Conservation (phyloP, 2,113 vertebrate species). For the Chitala chitala region DNA sequence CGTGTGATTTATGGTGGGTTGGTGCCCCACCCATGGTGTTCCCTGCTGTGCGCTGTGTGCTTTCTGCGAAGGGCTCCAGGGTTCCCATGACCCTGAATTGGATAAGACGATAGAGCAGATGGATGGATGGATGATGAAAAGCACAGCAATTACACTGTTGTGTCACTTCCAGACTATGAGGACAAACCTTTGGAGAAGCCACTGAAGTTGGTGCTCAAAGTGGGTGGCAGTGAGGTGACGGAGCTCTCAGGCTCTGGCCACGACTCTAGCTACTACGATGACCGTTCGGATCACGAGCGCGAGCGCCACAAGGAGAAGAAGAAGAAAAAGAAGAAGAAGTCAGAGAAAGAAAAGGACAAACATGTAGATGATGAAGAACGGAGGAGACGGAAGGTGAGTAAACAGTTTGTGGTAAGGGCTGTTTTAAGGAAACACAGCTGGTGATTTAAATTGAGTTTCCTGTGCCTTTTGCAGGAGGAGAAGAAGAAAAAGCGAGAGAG, state of each 20-base stretch:
- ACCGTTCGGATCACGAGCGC: slow-evolving; percentile 88
- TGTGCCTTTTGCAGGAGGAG: slow-evolving; percentile 70
- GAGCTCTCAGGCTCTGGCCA: slow-evolving; percentile 92
- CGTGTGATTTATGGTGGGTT: too few relatives aligned
- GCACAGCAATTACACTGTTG: too few relatives aligned
- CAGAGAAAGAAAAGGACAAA: slow-evolving; percentile 90
- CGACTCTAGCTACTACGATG: slow-evolving; percentile 93
- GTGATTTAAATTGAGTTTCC: neutral
- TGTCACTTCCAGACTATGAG: slow-evolving; percentile 68
- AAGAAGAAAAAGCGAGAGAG: slow-evolving; percentile 91
- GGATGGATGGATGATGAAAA: too few relatives aligned
- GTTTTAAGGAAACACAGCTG: neutral
- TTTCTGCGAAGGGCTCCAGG: too few relatives aligned
- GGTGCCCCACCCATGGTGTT: too few relatives aligned
- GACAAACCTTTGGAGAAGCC: slow-evolving; percentile 91
- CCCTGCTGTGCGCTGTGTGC: too few relatives aligned
- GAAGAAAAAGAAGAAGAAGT: slow-evolving; percentile 97
- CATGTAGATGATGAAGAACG: slow-evolving; percentile 86
- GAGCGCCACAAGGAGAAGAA: slow-evolving; percentile 92
- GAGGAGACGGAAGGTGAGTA: slow-evolving; percentile 79
- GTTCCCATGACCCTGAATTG: too few relatives aligned
- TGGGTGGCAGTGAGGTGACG: slow-evolving; percentile 91
- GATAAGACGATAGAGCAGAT: too few relatives aligned
- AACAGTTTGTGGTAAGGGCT: neutral
- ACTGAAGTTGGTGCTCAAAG: slow-evolving; percentile 91